Evolutionary conservation across 2,113 vertebrate species (phyloP), one percentile per base, ranked within the genome.

Genomic region (Cariama cristata): DNA sequence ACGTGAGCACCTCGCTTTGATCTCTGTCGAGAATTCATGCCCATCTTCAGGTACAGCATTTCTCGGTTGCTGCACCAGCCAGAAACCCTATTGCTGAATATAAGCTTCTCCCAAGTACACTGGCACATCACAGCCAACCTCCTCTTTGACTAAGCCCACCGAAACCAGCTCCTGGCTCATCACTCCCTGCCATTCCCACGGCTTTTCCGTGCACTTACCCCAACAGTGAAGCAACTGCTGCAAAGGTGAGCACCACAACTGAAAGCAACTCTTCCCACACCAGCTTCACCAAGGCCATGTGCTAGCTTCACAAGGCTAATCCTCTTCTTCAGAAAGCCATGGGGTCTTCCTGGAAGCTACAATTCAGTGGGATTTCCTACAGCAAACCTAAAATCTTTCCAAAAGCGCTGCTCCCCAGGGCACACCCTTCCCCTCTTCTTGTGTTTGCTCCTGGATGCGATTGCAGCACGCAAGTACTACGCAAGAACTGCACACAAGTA

Each of bases 41-140:
- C 40, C 2, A 0, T 8, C 52, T 44, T 18, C 66, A 60, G 52
- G 17, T 23, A 45, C 0, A 2, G 26, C 3, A 1, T 5, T 7
- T 2, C 20, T 4, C 6, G 10, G 42, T 5, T 18, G 32, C 14
- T 2, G 1, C 32, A 16, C 52, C 58, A 79, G 59, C 23, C 50
- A 44, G n/a, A 28, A 56, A 13, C 23, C 8, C 18, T 7, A 5
- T 11, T 1, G 1, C 47, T 15, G 40, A 72, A 24, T 3, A 16
- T 2, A 24, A 50, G 22, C 55, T 33, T 26, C 53, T 73, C 60
- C 53, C 24, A 16, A 79, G 26, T 2, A 8, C 20, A 9, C 9
- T 3, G 26, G 27, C 42, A 33, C 3, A 0, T 22, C 2, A 2
- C 1, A 15, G 42, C 21, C 27, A 20, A n/a, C 27, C 44, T 52